Evolutionary conservation across 2,888 invertebrate genomes (phyloP).

Genomic region (Drosophila niveifrons): DNA sequence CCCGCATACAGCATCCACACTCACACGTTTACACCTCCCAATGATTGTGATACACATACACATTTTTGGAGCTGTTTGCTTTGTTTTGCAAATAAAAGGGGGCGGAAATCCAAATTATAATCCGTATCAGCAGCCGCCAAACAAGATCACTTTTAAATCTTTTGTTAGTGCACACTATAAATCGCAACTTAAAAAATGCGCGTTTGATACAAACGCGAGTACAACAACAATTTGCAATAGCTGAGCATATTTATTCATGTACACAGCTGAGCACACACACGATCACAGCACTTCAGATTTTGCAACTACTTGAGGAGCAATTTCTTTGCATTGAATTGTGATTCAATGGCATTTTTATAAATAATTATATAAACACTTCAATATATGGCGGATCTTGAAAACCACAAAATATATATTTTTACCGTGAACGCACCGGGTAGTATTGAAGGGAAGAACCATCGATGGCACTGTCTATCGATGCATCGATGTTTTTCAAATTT

Average conservation of each 20-base stretch:
- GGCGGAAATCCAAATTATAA: conserved; percentile 1
- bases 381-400: conserved; percentile 15
- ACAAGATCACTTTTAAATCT: background rate
- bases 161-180: background rate
- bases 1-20: conserved; percentile 24
- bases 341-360: conserved; percentile 7
- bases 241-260: background rate
- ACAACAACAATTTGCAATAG: conserved; percentile 10
- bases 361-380: conserved; percentile 15
- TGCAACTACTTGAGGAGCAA: background rate
- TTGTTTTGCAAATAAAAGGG: conserved; percentile 8
- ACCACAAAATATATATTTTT: conserved; percentile 19
- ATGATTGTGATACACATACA: background rate
- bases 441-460: background rate
- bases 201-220: background rate
- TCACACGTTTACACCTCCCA: background rate
- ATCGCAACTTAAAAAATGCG: conserved; percentile 4
- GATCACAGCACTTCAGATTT: background rate
- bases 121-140: background rate
- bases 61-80: background rate
- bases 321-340: background rate
- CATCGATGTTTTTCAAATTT: background rate
- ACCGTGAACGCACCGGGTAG: conserved; percentile 37
- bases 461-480: background rate
- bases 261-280: conserved; percentile 9